These are phyloP conservation scores for Elysia crispata DNA, from an alignment of 2,888 invertebrate species.

Conservation along the genomic window DNA sequence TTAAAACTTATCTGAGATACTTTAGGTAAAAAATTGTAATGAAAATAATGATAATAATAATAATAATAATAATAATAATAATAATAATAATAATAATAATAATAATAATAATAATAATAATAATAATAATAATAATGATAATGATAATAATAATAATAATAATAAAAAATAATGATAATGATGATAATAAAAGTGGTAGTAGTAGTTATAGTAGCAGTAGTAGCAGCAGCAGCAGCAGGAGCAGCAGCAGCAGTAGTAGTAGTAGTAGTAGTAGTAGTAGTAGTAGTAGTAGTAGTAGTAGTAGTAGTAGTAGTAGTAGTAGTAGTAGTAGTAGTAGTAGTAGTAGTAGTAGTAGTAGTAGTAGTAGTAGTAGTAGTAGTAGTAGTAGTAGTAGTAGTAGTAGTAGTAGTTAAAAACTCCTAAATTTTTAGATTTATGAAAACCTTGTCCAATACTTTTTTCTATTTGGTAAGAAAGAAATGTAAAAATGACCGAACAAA, in stretches of 20 bases:
- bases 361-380: conserved; percentile 26
- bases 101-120: too few relatives aligned
- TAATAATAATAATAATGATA: too few relatives aligned
- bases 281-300: conserved; percentile 28
- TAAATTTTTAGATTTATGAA: not conserved
- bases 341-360: conserved; percentile 28
- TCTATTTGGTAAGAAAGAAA: not conserved
- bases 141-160: too few relatives aligned
- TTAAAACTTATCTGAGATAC: too few relatives aligned
- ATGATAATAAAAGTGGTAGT: too few relatives aligned
- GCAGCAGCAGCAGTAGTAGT: not conserved
- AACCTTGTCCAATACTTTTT: not conserved
- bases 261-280: too few relatives aligned
- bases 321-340: conserved; percentile 26
- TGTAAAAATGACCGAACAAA: not conserved
- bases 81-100: too few relatives aligned
- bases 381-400: conserved; percentile 26
- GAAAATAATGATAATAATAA: too few relatives aligned
- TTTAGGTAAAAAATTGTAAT: too few relatives aligned
- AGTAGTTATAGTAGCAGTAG: too few relatives aligned
- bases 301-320: conserved; percentile 28
- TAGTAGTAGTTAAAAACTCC: conserved; percentile 24
- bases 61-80: too few relatives aligned
- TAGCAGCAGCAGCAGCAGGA: not conserved
- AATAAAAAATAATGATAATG: too few relatives aligned